Evolutionary conservation across 2,888 invertebrate species (phyloP).

Genomic region (Tethea ocularis): DNA sequence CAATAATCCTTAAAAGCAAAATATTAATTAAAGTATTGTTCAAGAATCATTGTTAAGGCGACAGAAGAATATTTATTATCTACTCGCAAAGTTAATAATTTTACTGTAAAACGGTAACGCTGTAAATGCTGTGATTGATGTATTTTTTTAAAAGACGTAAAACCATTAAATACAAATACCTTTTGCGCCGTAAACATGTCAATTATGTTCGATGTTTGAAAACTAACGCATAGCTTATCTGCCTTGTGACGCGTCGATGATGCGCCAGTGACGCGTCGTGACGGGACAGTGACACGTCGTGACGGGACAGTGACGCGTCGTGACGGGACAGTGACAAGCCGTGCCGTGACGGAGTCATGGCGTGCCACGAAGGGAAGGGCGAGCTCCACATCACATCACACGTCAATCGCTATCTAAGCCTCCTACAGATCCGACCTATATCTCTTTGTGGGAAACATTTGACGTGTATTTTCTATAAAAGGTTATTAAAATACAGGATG

Average conservation of each 20-base stretch:
- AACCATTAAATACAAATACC: background rate
- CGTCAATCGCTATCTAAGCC: background rate
- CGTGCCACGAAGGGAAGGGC: background rate
- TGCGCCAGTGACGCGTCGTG: no score
- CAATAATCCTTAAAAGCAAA: no score
- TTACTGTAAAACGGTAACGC: background rate
- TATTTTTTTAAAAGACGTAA: no score
- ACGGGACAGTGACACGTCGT: background rate
- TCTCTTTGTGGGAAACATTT: background rate
- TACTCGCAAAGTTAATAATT: no score
- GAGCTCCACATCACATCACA: background rate
- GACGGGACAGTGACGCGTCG: background rate
- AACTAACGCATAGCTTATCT: background rate
- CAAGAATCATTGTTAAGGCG: no score
- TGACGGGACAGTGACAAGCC: background rate
- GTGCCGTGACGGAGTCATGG: background rate
- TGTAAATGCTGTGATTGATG: no score
- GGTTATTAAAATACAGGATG: background rate
- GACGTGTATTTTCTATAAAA: background rate
- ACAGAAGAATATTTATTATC: no score
- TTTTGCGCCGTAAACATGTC: background rate
- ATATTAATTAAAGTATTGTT: no score
- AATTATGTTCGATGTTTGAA: background rate
- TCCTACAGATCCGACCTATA: background rate
- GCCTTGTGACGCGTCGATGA: background rate